phyloP scores from a whole-genome alignment of 2,888 invertebrate species.

The Sminthurinus aureus region DNA sequence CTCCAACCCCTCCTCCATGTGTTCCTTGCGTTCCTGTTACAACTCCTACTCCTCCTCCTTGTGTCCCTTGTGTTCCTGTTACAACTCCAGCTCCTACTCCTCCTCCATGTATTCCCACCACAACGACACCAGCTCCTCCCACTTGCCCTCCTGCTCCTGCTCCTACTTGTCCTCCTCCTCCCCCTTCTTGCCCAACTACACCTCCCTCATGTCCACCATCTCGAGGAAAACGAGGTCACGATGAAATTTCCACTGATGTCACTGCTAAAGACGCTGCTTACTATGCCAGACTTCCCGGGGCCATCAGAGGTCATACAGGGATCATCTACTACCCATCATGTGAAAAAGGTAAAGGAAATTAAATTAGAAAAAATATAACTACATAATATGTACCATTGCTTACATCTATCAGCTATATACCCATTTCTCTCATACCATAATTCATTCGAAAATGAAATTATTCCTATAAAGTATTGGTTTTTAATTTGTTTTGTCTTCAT shows the following conservation, averaged over 20 bases:
- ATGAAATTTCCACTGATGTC: neutral
- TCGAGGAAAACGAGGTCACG: neutral
- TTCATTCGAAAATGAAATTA: no score
- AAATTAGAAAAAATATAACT: no score
- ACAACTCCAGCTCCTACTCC: neutral
- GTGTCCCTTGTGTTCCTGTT: neutral
- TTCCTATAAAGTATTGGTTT: no score
- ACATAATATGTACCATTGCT: no score
- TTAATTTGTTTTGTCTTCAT: no score
- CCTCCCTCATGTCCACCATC: neutral
- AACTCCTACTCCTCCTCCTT: slow-evolving; percentile 11
- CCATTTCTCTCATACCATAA: no score
- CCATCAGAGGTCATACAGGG: slow-evolving; percentile 19
- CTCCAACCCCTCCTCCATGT: neutral
- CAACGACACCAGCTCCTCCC: slow-evolving; percentile 7
- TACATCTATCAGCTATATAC: no score
- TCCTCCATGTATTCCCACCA: neutral
- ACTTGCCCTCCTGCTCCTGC: neutral
- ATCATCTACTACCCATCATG: slow-evolving; percentile 29
- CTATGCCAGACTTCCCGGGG: neutral
- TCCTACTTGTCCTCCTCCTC: neutral
- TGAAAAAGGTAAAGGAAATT: neutral
- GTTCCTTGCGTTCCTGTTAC: neutral
- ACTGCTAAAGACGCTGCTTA: neutral
- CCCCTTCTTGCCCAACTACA: neutral